Evolutionary conservation across 2,797 vertebrate genomes (phyloP).

Genomic region (Acipenser transmontanus): DNA sequence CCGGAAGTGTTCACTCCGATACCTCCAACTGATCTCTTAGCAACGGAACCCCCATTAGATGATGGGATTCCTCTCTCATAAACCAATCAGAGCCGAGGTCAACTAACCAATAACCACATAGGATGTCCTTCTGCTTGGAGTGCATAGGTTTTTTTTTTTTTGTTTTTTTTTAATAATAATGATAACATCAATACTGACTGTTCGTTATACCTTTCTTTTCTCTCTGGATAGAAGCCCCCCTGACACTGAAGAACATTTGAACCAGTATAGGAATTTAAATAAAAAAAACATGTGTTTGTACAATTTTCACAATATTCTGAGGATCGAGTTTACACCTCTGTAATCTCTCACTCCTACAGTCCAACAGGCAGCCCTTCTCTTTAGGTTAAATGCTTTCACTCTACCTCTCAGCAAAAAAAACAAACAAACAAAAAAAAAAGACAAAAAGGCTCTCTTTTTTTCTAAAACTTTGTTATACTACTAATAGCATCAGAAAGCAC

Average conservation of each 20-base stretch:
- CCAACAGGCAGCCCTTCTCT: constrained; percentile 45
- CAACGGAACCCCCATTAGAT: constrained; percentile 49
- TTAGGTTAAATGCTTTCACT: constrained; percentile 47
- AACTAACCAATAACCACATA: constrained; percentile 58
- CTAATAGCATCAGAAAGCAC: constrained; percentile 9
- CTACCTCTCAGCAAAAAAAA: constrained; percentile 70
- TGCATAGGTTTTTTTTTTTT: constrained; percentile 52
- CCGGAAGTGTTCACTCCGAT: constrained; percentile 96
- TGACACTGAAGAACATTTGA: constrained; percentile 64
- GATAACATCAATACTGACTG: constrained; percentile 58
- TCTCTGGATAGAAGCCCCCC: constrained; percentile 69
- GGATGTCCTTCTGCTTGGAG: constrained; percentile 60
- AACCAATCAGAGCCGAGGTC: constrained; percentile 63
- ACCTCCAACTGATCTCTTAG: constrained; percentile 95
- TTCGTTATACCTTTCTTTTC: constrained; percentile 65
- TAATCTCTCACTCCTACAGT: constrained; percentile 53
- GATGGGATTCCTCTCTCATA: constrained; percentile 46
- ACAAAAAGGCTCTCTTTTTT: constrained; percentile 46
- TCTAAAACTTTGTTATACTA: constrained; percentile 57
- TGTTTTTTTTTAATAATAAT: background rate
- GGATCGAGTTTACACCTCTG: constrained; percentile 62
- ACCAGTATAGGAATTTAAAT: constrained; percentile 62
- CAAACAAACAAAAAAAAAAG: constrained; percentile 42
- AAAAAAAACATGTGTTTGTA: constrained; percentile 60
- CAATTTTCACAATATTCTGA: constrained; percentile 65